phyloP scores from a whole-genome alignment of 2,113 vertebrate species.

The Madoqua kirkii region DNA sequence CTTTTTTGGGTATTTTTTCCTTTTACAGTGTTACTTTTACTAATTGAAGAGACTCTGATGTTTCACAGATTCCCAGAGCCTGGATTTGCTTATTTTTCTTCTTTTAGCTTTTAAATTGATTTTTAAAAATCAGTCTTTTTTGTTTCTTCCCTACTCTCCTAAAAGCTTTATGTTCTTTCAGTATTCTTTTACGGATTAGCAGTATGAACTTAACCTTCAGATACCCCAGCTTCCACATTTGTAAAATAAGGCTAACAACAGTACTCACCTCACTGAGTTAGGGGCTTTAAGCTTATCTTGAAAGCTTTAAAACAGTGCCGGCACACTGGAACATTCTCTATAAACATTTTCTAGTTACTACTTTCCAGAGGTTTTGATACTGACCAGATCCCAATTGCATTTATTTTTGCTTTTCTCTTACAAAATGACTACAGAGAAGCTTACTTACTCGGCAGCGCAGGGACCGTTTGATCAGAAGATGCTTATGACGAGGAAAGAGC shows the following conservation, averaged over 20 bases:
- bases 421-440: background rate
- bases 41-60: background rate
- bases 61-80: background rate
- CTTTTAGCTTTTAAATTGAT: slow-evolving; percentile 6
- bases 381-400: background rate
- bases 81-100: background rate
- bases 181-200: background rate
- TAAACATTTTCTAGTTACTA: background rate
- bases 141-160: background rate
- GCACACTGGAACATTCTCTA: background rate
- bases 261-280: background rate
- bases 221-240: background rate
- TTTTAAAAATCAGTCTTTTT: background rate
- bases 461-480: slow-evolving; percentile 97
- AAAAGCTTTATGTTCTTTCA: background rate
- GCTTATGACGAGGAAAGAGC: slow-evolving; percentile 97
- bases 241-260: background rate
- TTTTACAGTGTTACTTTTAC: background rate
- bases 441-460: slow-evolving; percentile 93
- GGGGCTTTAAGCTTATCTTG: background rate
- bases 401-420: background rate
- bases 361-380: background rate
- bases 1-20: background rate
- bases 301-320: background rate
- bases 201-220: background rate